These are phyloP conservation scores for Cinclus cinclus DNA, from an alignment of 2,113 vertebrate species.

Conservation along the genomic window DNA sequence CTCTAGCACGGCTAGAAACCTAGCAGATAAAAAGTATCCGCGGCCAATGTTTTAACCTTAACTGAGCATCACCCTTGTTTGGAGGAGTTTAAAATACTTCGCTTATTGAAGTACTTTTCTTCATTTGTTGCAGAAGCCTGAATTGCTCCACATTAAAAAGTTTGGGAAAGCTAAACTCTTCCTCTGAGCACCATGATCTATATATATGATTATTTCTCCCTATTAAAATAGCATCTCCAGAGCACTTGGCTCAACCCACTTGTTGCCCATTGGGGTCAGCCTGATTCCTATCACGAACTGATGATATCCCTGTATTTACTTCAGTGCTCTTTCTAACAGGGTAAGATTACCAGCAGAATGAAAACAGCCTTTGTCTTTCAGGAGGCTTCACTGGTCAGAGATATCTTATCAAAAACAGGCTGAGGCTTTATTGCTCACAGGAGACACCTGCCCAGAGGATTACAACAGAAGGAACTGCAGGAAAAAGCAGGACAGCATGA, in stretches of 20 bases:
- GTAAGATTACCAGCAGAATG: not conserved
- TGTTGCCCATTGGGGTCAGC: not conserved
- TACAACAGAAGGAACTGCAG: not conserved
- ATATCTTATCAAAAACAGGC: not conserved
- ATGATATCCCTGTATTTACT: not conserved
- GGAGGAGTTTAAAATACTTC: not conserved
- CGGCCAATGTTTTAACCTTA: not conserved
- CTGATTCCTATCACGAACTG: not conserved
- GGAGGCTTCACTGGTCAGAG: not conserved
- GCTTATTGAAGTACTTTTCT: not conserved
- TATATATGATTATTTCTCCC: not conserved
- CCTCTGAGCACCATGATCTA: not conserved
- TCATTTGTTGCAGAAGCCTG: not conserved
- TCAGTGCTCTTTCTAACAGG: not conserved
- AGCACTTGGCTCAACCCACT: not conserved
- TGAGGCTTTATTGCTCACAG: not conserved
- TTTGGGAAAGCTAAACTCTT: not conserved
- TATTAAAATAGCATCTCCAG: not conserved
- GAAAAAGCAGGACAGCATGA: not conserved
- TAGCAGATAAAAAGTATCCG: not conserved
- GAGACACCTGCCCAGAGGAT: not conserved
- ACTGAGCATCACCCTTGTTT: fast-evolving
- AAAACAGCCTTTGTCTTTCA: not conserved
- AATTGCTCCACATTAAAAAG: not conserved
- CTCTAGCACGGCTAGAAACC: fast-evolving